phyloP scores from a whole-genome alignment of 2,113 vertebrate genomes.

The Ornithorhynchus anatinus region DNA sequence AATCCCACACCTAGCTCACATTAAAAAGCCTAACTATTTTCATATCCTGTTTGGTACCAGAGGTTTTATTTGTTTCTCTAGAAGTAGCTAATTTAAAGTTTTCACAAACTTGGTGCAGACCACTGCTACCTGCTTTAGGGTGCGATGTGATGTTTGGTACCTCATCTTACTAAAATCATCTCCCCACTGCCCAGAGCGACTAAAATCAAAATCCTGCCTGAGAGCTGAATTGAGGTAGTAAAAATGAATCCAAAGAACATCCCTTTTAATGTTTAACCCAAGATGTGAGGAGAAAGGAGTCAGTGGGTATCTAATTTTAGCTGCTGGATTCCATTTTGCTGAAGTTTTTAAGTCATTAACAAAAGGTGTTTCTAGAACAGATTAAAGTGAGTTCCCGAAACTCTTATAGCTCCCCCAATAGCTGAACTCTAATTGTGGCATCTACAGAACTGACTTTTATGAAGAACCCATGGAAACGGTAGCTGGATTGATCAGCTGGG shows the following conservation, averaged over 20 bases:
- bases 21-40: slow-evolving; percentile 15
- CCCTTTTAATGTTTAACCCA: neutral
- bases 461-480: too few relatives aligned
- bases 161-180: slow-evolving; percentile 18
- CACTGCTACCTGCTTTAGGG: neutral
- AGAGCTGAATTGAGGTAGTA: neutral
- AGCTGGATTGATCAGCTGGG: too few relatives aligned
- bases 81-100: slow-evolving; percentile 1
- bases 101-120: neutral
- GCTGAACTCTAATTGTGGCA: too few relatives aligned
- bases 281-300: too few relatives aligned
- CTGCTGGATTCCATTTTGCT: too few relatives aligned
- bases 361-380: neutral
- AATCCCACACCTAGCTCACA: slow-evolving; percentile 28
- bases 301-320: too few relatives aligned
- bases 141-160: slow-evolving; percentile 22
- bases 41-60: neutral
- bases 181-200: neutral
- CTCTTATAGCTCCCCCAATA: too few relatives aligned
- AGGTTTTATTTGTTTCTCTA: neutral
- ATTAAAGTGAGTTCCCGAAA: neutral
- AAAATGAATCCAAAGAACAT: slow-evolving; percentile 14
- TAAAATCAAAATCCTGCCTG: neutral
- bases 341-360: neutral
- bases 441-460: too few relatives aligned